These are phyloP conservation scores for Helostoma temminkii DNA, from an alignment of 2,797 vertebrate genomes.

Conservation along the genomic window DNA sequence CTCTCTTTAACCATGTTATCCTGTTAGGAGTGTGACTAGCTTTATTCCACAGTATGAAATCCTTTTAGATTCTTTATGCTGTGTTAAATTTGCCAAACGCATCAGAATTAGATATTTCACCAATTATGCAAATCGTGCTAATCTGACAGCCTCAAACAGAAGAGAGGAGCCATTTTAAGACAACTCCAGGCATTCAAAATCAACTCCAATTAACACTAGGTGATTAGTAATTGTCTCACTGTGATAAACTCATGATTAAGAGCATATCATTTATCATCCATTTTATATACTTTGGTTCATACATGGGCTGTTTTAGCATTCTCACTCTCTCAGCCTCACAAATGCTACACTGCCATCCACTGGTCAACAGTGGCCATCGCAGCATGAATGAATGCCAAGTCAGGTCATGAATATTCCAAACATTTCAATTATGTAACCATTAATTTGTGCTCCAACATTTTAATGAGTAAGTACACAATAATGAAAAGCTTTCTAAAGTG, in stretches of 20 bases:
- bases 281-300: neutral
- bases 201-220: constrained; percentile 55
- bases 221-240: constrained; percentile 62
- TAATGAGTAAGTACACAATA: constrained; percentile 16
- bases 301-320: neutral
- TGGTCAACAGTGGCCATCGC: constrained; percentile 39
- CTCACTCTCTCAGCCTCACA: constrained; percentile 5
- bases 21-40: constrained; percentile 37
- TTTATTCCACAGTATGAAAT: constrained; percentile 44
- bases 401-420: constrained; percentile 16
- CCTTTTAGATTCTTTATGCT: constrained; percentile 38
- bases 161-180: constrained; percentile 30
- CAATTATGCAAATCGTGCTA: constrained; percentile 64
- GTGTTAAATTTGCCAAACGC: constrained; percentile 28
- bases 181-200: constrained; percentile 27
- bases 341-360: constrained; percentile 67
- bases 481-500: neutral
- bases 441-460: constrained; percentile 27
- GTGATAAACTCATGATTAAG: constrained; percentile 49
- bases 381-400: constrained; percentile 5
- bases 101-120: constrained; percentile 41
- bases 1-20: constrained; percentile 39
- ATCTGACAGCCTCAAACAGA: constrained; percentile 45
- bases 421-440: constrained; percentile 13
- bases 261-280: constrained; percentile 17